A percentile compares a stretch with the other conserved stretches of the same genome.
These are phyloP conservation scores for Gyrodactylus salaris DNA, from an alignment of 1,140 invertebrate genomes.

Conservation along the genomic window DNA sequence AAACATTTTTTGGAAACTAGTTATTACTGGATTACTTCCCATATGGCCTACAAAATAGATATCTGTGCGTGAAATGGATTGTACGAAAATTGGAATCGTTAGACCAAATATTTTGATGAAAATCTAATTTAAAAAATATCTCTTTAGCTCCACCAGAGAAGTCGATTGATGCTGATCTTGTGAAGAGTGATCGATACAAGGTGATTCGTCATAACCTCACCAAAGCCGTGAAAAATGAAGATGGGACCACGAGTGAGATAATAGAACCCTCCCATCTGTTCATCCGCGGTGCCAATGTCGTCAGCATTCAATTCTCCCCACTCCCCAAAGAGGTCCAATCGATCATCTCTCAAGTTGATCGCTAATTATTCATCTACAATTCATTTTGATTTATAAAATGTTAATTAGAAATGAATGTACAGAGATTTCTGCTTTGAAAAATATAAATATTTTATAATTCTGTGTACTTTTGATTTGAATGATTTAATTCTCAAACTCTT, in stretches of 20 bases:
- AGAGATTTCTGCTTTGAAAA: too few species aligned
- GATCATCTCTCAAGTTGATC: not conserved
- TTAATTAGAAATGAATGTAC: not conserved
- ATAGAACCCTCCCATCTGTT: too few species aligned
- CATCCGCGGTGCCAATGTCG: not conserved
- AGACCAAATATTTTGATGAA: too few species aligned
- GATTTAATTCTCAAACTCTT: not conserved
- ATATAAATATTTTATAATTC: not conserved
- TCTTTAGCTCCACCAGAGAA: too few species aligned
- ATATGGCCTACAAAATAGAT: too few species aligned
- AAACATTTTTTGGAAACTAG: too few species aligned
- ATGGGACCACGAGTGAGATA: not conserved
- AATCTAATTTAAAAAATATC: too few species aligned
- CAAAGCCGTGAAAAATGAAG: not conserved
- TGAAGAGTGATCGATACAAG: not conserved
- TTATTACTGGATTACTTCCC: too few species aligned
- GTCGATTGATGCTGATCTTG: too few species aligned
- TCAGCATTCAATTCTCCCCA: not conserved
- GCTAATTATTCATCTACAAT: not conserved
- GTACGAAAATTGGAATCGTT: too few species aligned
- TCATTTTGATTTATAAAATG: not conserved
- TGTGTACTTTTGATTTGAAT: not conserved
- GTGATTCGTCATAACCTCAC: not conserved
- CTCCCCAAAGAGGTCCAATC: not conserved
- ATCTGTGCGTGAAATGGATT: too few species aligned